These are phyloP conservation scores for Aurelia coerulea DNA, from an alignment of 30 jellyfish, hydroid and myxozoan species.

Conservation along the genomic window DNA sequence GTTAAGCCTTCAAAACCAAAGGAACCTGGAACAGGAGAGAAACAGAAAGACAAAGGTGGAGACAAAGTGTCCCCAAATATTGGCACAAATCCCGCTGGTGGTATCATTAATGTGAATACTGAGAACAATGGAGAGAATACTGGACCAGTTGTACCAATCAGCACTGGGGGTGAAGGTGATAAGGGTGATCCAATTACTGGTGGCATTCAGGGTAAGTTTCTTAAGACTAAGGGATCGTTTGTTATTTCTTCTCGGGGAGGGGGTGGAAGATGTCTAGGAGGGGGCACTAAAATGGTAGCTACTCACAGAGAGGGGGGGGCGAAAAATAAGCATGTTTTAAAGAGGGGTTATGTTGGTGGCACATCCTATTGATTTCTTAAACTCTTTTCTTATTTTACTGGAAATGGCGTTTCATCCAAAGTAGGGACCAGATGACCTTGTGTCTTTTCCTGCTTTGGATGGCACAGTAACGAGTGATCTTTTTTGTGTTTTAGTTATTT, in stretches of 20 bases:
- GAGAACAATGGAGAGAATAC: conserved; percentile 66
- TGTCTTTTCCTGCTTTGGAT: no score
- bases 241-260: neutral
- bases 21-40: conserved; percentile 70
- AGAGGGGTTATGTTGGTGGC: no score
- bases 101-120: conserved; percentile 46
- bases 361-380: no score
- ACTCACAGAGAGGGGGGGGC: no score
- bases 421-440: no score
- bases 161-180: conserved; percentile 57
- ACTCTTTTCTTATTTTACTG: no score
- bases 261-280: neutral
- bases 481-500: no score
- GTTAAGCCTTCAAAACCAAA: conserved; percentile 49
- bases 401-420: no score
- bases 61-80: conserved; percentile 49
- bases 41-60: conserved; percentile 68
- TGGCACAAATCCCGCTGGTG: conserved; percentile 67
- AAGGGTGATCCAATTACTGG: conserved; percentile 63
- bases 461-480: no score
- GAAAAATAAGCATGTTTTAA: no score
- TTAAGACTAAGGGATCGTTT: neutral
- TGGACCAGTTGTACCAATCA: conserved; percentile 43
- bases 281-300: neutral
- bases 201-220: conserved; percentile 59